These are phyloP conservation scores for Margarornis squamiger DNA, from an alignment of 2,797 vertebrate genomes.

Conservation along the genomic window DNA sequence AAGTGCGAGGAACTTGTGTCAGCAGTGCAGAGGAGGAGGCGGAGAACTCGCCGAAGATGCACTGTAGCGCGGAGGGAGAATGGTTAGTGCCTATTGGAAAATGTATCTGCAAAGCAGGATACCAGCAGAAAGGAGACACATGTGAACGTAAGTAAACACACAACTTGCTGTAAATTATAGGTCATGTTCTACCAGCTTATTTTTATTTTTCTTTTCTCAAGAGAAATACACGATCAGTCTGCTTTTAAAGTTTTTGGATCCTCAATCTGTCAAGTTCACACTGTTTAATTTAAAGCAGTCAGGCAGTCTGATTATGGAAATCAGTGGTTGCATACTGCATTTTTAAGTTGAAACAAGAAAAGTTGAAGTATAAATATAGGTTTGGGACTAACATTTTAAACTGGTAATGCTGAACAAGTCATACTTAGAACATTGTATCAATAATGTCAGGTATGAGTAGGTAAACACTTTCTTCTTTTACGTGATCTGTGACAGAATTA, in stretches of 20 bases:
- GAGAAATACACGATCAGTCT: background rate
- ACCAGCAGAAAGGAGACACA: constrained; percentile 96
- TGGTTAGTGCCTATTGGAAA: constrained; percentile 99
- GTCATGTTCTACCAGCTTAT: background rate
- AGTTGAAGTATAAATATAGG: background rate
- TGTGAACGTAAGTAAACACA: constrained; percentile 93
- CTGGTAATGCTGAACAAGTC: background rate
- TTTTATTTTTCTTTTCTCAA: background rate
- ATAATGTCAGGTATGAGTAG: background rate
- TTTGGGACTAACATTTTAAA: background rate
- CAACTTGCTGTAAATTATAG: background rate
- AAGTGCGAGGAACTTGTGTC: constrained; percentile 95
- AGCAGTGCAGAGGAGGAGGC: constrained; percentile 95
- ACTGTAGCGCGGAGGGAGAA: constrained; percentile 98
- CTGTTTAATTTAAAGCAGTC: background rate
- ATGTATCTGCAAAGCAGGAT: constrained; percentile 98
- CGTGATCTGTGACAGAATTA: background rate
- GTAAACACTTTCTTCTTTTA: background rate
- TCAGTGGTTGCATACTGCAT: background rate
- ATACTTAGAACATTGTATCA: background rate
- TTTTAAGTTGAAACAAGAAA: background rate
- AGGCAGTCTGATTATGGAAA: background rate
- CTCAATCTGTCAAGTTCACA: background rate
- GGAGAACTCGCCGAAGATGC: constrained; percentile 98
- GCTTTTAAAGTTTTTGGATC: background rate